These are phyloP conservation scores for Odontamblyopus rebecca DNA, from an alignment of 2,797 vertebrate species.

Conservation along the genomic window DNA sequence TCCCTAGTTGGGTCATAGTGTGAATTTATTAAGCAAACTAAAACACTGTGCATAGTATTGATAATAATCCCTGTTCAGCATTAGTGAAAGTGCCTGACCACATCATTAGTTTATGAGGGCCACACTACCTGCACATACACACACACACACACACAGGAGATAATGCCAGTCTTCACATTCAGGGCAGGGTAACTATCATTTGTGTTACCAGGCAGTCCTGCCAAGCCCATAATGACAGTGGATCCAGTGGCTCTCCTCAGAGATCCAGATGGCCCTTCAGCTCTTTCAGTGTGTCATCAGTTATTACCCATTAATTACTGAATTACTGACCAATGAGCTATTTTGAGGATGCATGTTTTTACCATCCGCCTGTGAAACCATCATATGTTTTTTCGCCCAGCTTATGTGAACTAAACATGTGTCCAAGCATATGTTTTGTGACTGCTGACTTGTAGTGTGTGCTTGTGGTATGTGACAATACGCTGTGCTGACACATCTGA, in stretches of 20 bases:
- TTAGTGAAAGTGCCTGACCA: slow-evolving; percentile 51
- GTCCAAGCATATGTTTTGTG: slow-evolving; percentile 37
- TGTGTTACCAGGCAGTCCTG: slow-evolving; percentile 53
- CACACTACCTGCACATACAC: slow-evolving; percentile 35
- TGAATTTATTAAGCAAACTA: not conserved
- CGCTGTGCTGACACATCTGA: slow-evolving; percentile 16
- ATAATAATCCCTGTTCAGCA: slow-evolving; percentile 12
- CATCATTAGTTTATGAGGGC: slow-evolving; percentile 42
- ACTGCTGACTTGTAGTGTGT: slow-evolving; percentile 28
- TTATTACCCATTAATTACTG: slow-evolving; percentile 66
- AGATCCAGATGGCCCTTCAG: slow-evolving; percentile 56
- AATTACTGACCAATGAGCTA: slow-evolving; percentile 56
- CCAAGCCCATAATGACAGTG: slow-evolving; percentile 69
- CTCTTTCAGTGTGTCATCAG: slow-evolving; percentile 60
- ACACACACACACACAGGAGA: slow-evolving; percentile 22
- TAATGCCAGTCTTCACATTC: slow-evolving; percentile 66
- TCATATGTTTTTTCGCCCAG: not conserved
- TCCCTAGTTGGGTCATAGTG: not conserved
- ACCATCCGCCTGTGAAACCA: slow-evolving; percentile 63
- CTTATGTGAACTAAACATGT: slow-evolving; percentile 21
- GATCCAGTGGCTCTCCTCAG: slow-evolving; percentile 38
- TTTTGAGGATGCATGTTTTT: slow-evolving; percentile 55
- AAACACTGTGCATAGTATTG: not conserved
- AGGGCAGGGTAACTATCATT: slow-evolving; percentile 62
- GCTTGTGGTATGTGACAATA: slow-evolving; percentile 22